phyloP scores from a whole-genome alignment of 92 coral and sea anemone genomes.

The Montipora capitata region DNA sequence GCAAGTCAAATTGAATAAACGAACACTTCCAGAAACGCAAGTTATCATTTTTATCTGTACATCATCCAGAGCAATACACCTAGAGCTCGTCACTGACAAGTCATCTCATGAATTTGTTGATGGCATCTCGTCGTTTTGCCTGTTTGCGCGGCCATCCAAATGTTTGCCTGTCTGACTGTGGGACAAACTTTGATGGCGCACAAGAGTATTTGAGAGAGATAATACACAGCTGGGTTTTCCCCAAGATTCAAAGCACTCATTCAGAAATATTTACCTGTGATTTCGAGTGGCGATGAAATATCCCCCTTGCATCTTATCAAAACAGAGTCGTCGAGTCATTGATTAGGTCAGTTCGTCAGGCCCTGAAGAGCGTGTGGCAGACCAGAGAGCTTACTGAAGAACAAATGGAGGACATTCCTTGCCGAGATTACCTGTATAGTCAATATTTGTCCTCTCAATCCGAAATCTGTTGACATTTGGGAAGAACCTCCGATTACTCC shows the following conservation, averaged over 20 bases:
- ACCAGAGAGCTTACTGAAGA: no score
- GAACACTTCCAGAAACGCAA: no score
- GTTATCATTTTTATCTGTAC: background rate
- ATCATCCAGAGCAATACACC: conserved; percentile 50
- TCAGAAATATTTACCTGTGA: no score
- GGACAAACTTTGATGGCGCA: conserved; percentile 28
- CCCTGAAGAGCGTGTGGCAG: no score
- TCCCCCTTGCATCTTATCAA: no score
- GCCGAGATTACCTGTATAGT: no score
- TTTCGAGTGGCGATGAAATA: no score
- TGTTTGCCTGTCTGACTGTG: conserved; percentile 65
- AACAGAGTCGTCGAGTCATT: no score
- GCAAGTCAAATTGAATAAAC: conserved; percentile 15
- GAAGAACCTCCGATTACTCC: conserved; percentile 50
- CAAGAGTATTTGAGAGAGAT: background rate
- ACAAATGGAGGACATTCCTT: no score
- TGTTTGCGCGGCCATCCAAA: conserved; percentile 55
- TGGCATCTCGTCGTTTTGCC: conserved; percentile 46
- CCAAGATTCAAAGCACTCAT: no score
- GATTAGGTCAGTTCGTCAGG: no score
- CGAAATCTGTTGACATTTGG: background rate
- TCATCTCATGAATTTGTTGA: conserved; percentile 41
- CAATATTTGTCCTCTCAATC: no score
- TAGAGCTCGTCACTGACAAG: conserved; percentile 36
- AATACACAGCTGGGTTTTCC: background rate